Evolutionary conservation across 2,888 invertebrate species (phyloP), one percentile per base, ranked within the genome.

Genomic region (Idaea dimidiata): DNA sequence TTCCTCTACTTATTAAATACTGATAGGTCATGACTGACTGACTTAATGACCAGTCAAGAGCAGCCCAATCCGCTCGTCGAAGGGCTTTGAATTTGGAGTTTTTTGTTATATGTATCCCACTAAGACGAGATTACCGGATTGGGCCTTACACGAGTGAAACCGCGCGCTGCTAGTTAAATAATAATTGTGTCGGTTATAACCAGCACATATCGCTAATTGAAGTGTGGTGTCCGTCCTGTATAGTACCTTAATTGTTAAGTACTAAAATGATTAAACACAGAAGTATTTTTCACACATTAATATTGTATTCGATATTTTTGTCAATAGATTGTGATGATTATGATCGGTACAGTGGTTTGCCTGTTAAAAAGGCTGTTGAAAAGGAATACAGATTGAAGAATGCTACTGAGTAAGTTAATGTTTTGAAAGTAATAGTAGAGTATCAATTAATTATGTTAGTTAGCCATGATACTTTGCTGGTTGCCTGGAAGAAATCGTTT

Each of bases 331-430:
- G 78, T 43, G 72, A 59, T 8, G 31, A 79, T 32, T 89, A 79
- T 75, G 84, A 88, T 67, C 79, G 83, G 65, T 83, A 78, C 65
- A 83, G 78, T 65, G 89, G 86, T 17, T 80, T 83, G 58, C 80
- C 81, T 74, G 64, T 83, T 54, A 79, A 82, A n/a, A 69, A 73
- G 3, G 72, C 69, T 5, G 71, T 75, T 62, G 69, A 71, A 54
- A 82, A 79, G 62, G 79, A 81, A 58, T 66, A 80, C 6, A 68
- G 69, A 61, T 57, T 69, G 31, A 78, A 71, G 63, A 83, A 86
- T 59, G 74, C 75, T 32, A 77, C 79, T 7, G 76, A 72, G 87
- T 87, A 73, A 86, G 85, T 24, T 5, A 3, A 24, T 72, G n/a
- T 24, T 63, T 65, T 63, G 17, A 54, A 24, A 24, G 1, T 24